Base-by-base conservation (phyloP, 2,888 invertebrate genomes). In the Sarcophaga rosellei region DNA sequence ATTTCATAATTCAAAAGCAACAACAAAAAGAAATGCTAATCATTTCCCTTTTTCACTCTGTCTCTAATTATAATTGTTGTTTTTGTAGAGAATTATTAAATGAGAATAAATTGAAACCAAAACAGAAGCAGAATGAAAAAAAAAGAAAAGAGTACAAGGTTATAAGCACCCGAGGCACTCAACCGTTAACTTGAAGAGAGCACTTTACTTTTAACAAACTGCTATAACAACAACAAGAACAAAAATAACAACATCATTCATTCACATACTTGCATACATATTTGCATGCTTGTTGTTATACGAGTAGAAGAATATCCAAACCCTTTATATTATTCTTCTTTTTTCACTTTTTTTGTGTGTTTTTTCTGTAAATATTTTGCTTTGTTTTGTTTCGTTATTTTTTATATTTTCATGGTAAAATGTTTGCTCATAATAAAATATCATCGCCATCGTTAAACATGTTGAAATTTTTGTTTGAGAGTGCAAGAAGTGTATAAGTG, bases 151-250 rank as follows among this genome's bases (percentile, higher is more conserved):
- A 81, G 84, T 75, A 86, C 86, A 86, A 86, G 86, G 86, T 86
- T 86, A 78, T 75, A 86, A 86, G 86, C 81, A 81, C 83, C 86
- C 68, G 65, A 86, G 86, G 86, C 80, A 86, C 86, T 84, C 83
- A 70, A 66, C 83, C 86, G 77, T 86, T 86, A 86, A 86, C 81
- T 86, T 84, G 65, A 86, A 81, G 86, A 86, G 83, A 70, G 78
- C 74, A 70, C 86, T 86, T 86, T 62, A 81, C 77, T 66, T 82
- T 82, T 82, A 79, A 72, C 81, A 72, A 82, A 82, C 75, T 79
- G 78, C 72, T 82, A 82, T 35, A 35, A 35, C 35, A 35, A 86
- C 80, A 81, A 84, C 53, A 62, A 83, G 66, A 69, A 68, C 69
- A 77, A 81, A 68, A 72, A 44, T 44, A 20, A 57, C 6, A 69